Base-by-base conservation (phyloP, 2,888 invertebrate genomes). In the Phyto melanocephala region DNA sequence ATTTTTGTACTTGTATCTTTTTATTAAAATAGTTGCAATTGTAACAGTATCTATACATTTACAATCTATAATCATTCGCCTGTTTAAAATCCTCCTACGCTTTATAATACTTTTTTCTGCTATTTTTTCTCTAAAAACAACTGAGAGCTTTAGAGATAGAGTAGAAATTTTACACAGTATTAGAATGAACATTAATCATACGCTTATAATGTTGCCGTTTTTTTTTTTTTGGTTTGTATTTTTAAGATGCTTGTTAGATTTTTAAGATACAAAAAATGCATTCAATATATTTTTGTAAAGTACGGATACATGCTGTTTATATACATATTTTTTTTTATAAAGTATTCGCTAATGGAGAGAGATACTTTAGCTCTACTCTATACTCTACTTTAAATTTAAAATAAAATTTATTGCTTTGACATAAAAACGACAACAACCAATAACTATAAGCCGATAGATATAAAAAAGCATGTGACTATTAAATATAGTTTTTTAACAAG, bases 101-200 rank as follows among this genome's bases (percentile, higher is more conserved):
- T 82, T 20, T 24, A 50, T 33, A 20, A 45, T n/a, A 20, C 13
- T n/a, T 40, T 54, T 63, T 22, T 33, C 54, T 63, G 42, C 7
- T 40, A 2, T 15, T n/a, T 5, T 50, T 52, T 42, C 42, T 54
- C 42, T 33, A 52, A 28, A 28, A 28, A 62, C 17, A 62, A 24
- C 45, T 15, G 13, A 60, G 60, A 50, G 50, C 20, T 37, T n/a
- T n/a, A n/a, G n/a, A 20, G 1, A 11, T 45, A 22, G n/a, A 50
- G 15, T 28, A 45, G 20, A 28, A 28, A n/a, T 63, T 63, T 74
- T 42, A 15, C 58, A 17, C 37, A 22, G 6, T 60, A 56, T 54
- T 68, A 47, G 65, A 56, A 28, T 79, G 79, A 71, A 60, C 82
- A 82, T 79, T 82, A 82, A 82, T 82, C 82, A 82, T 79, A 71